Base-by-base conservation (phyloP, 2,113 vertebrate genomes). In the Holacanthus passer region DNA sequence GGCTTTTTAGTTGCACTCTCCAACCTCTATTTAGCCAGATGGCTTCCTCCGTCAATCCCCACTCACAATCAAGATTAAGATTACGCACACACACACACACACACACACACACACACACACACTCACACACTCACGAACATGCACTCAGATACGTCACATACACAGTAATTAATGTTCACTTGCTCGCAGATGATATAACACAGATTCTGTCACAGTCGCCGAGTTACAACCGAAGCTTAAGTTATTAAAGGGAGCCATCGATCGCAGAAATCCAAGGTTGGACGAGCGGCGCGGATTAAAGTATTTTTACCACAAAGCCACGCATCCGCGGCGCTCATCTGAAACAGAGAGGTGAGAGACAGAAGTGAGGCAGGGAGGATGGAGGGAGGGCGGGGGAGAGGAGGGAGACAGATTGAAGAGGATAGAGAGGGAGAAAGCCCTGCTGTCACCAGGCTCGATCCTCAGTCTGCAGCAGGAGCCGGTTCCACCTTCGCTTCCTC, bases 231-330 rank as follows among this genome's bases (percentile, higher is more conserved):
- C 1, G n/a, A 73, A 68, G 84, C 71, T 89, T 82, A 83, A 79
- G 74, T 83, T 96, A 96, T 97, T 96, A 96, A 96, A 96, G 88
- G 65, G 90, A 94, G 94, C 91, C 95, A 89, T 92, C 73, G 91
- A 80, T 90, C 91, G 91, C 88, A 72, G 77, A 91, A 94, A 94
- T 82, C 92, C 87, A 93, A 88, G 93, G 93, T 90, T 92, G 64
- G 92, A 91, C 85, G 92, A 95, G 93, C 86, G 91, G 81, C 78
- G 80, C 45, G 95, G 96, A 97, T 97, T 98, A 97, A 91, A 93
- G 95, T 97, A 96, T 97, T 97, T 97, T 96, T 96, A 96, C 93
- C 94, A 3, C 95, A 95, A 94, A 96, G 95, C 93, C 95, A 93
- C 74, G 53, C 82, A 87, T 94, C 66, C 52, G 29, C 50, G 13